Evolutionary conservation across 2,113 vertebrate species (phyloP).

Genomic region (Sorex araneus): DNA sequence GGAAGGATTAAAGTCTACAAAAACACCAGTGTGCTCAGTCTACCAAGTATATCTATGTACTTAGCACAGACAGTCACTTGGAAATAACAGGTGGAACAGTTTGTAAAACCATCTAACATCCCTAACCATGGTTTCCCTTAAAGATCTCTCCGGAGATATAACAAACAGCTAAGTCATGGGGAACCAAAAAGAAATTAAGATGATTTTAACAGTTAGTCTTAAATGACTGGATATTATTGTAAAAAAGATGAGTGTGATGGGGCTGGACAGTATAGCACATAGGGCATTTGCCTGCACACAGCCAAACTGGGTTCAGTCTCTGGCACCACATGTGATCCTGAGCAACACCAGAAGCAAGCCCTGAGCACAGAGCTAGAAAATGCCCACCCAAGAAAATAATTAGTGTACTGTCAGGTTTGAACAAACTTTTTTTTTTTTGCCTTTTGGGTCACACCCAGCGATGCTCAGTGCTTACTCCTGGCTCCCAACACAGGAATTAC

Average conservation of each 20-base stretch:
- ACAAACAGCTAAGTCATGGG: neutral
- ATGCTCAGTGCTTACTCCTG: too few species aligned
- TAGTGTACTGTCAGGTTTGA: neutral
- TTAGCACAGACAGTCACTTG: neutral
- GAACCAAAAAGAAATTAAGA: neutral
- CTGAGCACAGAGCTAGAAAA: too few species aligned
- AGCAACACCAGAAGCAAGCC: too few species aligned
- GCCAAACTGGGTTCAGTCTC: too few species aligned
- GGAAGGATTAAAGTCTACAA: neutral
- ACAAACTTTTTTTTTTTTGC: too few species aligned
- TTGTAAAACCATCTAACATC: neutral
- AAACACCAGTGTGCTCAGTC: slow-evolving; percentile 14
- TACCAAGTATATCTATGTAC: neutral
- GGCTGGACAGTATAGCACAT: too few species aligned
- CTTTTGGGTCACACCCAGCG: too few species aligned
- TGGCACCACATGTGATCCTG: too few species aligned
- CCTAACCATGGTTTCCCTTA: neutral
- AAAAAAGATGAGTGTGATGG: too few species aligned
- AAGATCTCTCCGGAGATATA: neutral
- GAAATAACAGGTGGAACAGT: neutral
- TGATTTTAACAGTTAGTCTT: slow-evolving; percentile 11
- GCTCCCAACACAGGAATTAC: too few species aligned
- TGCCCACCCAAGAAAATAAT: neutral
- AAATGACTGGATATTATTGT: neutral
- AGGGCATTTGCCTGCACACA: too few species aligned